These are phyloP conservation scores for Uromys caudimaculatus DNA, from an alignment of 2,797 vertebrate genomes.

Conservation along the genomic window DNA sequence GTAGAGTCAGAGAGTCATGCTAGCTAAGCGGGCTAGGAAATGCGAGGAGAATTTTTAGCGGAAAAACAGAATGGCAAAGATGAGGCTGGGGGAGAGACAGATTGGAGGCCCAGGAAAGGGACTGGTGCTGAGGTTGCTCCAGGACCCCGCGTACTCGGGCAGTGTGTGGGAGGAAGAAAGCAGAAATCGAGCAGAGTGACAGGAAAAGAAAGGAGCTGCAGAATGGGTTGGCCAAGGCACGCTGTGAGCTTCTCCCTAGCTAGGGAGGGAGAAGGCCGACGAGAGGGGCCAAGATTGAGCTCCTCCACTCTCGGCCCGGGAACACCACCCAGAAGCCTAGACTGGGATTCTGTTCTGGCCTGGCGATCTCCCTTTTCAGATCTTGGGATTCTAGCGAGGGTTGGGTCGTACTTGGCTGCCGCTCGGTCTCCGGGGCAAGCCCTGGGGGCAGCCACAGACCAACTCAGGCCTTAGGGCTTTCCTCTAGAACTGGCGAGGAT, in stretches of 20 bases:
- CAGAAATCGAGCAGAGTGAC: constrained; percentile 62
- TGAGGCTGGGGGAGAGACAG: constrained; percentile 1
- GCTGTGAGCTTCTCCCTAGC: constrained; percentile 19
- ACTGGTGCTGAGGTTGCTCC: neutral
- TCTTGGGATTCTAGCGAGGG: neutral
- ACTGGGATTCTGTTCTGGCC: neutral
- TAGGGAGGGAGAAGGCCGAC: neutral
- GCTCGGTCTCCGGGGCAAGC: constrained; percentile 21
- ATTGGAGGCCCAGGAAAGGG: constrained; percentile 40
- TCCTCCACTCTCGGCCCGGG: neutral
- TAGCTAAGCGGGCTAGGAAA: neutral
- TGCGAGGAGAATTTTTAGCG: neutral
- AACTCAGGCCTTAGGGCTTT: neutral
- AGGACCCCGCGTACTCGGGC: neutral
- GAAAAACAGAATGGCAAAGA: neutral
- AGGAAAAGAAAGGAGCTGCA: constrained; percentile 51
- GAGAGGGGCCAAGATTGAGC: neutral
- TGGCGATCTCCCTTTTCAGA: neutral
- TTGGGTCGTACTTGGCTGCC: neutral
- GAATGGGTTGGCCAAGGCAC: constrained; percentile 59
- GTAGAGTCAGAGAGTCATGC: neutral
- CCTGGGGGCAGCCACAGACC: neutral
- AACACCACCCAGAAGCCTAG: neutral
- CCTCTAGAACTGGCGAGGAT: neutral
- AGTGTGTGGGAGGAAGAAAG: constrained; percentile 56